Conservation (phyloP, 2,888 invertebrate species). For the Oligia latruncula region DNA sequence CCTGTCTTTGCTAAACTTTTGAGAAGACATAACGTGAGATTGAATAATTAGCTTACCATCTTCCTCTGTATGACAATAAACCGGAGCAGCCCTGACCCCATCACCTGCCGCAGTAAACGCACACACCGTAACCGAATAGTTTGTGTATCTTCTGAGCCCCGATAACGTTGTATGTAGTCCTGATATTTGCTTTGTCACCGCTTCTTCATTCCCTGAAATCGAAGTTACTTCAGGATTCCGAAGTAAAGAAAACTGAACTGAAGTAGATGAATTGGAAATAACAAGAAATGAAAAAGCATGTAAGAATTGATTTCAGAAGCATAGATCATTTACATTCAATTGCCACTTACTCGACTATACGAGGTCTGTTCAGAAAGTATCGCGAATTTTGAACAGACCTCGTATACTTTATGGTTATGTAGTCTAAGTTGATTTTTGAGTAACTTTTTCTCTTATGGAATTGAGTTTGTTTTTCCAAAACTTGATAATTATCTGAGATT, state of each 20-base stretch:
- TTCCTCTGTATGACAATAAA: conserved; percentile 96
- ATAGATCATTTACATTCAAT: conserved; percentile 2
- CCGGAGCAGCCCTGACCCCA: conserved; percentile 95
- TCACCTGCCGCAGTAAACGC: conserved; percentile 97
- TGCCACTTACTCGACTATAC: not conserved
- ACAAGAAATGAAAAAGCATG: conserved; percentile 15
- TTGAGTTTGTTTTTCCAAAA: not conserved
- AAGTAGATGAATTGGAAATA: conserved; percentile 46
- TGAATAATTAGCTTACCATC: conserved; percentile 91
- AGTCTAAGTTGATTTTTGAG: not conserved
- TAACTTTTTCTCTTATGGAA: not conserved
- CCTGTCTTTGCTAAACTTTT: not conserved
- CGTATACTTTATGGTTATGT: not conserved
- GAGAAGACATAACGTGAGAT: not conserved
- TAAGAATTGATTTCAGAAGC: not conserved
- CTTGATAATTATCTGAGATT: not conserved
- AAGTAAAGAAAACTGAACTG: conserved; percentile 58
- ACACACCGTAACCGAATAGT: conserved; percentile 97
- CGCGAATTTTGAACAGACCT: too few species aligned
- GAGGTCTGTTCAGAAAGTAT: too few species aligned
- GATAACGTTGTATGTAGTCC: conserved; percentile 93
- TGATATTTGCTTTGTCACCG: conserved; percentile 94
- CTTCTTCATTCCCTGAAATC: conserved; percentile 92
- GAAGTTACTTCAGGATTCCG: conserved; percentile 60
- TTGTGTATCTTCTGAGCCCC: conserved; percentile 95